phyloP scores from a whole-genome alignment of 2,797 vertebrate species.

The Rhadinocentrus ornatus region DNA sequence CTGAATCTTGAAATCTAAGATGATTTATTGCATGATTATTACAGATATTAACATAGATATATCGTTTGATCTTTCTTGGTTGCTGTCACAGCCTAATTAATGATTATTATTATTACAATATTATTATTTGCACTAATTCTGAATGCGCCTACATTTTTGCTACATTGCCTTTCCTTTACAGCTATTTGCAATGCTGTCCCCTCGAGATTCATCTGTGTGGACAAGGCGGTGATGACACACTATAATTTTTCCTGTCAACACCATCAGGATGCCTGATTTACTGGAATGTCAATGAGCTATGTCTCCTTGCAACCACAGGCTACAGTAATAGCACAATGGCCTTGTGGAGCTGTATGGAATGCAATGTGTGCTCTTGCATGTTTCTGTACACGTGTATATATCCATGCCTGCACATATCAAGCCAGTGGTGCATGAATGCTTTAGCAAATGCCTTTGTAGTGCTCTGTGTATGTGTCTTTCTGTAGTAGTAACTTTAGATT shows the following conservation, averaged over 20 bases:
- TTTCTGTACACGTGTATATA: constrained; percentile 6
- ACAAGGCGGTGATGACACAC: constrained; percentile 62
- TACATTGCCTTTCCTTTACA: constrained; percentile 45
- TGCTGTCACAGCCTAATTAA: constrained; percentile 50
- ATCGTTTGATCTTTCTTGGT: constrained; percentile 20
- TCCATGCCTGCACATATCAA: constrained; percentile 39
- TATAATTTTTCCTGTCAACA: constrained; percentile 77
- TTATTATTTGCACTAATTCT: constrained; percentile 27
- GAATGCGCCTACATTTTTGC: constrained; percentile 43
- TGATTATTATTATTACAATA: too few species aligned
- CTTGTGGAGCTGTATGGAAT: constrained; percentile 48
- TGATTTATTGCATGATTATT: constrained; percentile 8
- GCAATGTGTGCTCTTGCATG: constrained; percentile 4
- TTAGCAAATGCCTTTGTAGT: constrained; percentile 40
- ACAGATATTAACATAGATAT: constrained; percentile 8
- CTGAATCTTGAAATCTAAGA: not conserved
- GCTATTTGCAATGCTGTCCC: constrained; percentile 41
- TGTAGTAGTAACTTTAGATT: constrained; percentile 31
- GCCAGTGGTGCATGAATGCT: constrained; percentile 32
- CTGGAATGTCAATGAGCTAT: constrained; percentile 75
- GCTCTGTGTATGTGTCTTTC: constrained; percentile 24
- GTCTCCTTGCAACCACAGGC: constrained; percentile 73
- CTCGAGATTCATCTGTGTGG: constrained; percentile 54
- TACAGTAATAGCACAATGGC: constrained; percentile 57
- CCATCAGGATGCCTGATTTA: constrained; percentile 71